Conservation (phyloP, 2,797 vertebrate genomes). For the Pitangus sulphuratus region DNA sequence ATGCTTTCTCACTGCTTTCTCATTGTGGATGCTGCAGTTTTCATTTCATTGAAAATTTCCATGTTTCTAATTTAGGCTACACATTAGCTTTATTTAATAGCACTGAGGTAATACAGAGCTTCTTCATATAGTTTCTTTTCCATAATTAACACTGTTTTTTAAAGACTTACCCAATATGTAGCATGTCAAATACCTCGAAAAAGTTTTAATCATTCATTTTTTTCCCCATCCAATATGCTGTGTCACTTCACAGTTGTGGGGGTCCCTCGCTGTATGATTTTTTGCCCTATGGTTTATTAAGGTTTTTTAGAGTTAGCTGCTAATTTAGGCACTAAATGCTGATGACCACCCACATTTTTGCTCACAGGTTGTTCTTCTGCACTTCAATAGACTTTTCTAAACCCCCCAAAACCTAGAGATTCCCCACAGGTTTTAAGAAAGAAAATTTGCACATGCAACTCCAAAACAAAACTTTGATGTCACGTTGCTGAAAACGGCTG, state of each 20-base stretch:
- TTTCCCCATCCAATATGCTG: not conserved
- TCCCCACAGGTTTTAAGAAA: not conserved
- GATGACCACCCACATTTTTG: not conserved
- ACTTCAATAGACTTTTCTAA: not conserved
- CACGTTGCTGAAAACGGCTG: not conserved
- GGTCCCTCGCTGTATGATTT: not conserved
- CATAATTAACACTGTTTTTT: not conserved
- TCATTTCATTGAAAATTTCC: not conserved
- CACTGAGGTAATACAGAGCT: not conserved
- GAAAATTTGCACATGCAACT: not conserved
- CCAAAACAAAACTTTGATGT: not conserved
- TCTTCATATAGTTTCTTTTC: not conserved
- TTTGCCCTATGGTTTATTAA: not conserved
- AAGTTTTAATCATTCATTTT: not conserved
- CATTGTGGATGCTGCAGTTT: not conserved
- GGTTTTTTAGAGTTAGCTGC: not conserved
- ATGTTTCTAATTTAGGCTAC: not conserved
- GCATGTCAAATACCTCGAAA: not conserved
- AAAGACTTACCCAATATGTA: not conserved
- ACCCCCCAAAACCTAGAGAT: not conserved
- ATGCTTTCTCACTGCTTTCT: not conserved
- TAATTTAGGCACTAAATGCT: not conserved
- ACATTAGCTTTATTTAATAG: not conserved
- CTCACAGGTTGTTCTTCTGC: not conserved
- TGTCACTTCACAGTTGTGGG: not conserved